Evolutionary conservation across 2,113 vertebrate species (phyloP).

Genomic region (Baryphthengus martii): DNA sequence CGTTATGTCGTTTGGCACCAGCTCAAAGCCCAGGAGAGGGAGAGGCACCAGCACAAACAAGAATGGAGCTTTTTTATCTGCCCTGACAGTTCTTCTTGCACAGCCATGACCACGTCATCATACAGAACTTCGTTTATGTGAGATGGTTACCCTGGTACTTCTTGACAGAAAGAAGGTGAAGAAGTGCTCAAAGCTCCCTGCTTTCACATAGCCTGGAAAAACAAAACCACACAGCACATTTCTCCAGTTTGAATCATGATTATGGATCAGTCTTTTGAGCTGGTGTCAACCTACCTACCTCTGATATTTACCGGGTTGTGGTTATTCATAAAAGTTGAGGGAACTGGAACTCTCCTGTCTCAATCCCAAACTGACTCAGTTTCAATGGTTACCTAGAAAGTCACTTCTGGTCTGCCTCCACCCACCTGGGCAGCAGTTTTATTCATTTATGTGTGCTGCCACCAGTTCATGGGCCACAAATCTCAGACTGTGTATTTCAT

Average conservation of each 20-base stretch:
- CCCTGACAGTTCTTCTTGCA: background rate
- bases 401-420: slow-evolving; percentile 3
- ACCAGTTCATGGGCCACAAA: background rate
- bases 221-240: background rate
- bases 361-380: background rate
- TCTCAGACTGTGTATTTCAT: background rate
- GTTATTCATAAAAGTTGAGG: background rate
- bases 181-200: background rate
- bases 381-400: slow-evolving; percentile 24
- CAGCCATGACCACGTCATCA: background rate
- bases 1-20: background rate
- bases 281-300: background rate
- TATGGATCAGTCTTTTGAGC: background rate
- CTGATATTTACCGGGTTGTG: background rate
- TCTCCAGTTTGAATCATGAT: background rate
- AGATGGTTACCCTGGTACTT: background rate
- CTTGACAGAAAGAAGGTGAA: background rate
- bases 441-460: background rate
- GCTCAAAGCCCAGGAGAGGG: background rate
- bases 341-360: background rate
- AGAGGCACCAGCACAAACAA: background rate
- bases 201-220: background rate
- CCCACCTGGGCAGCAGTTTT: background rate
- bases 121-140: background rate
- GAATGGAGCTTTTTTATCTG: background rate